Percentiles rank a stretch among this genome's conserved stretches.
Conservation (phyloP, 1,140 invertebrate species). For the Coboldia fuscipes region DNA sequence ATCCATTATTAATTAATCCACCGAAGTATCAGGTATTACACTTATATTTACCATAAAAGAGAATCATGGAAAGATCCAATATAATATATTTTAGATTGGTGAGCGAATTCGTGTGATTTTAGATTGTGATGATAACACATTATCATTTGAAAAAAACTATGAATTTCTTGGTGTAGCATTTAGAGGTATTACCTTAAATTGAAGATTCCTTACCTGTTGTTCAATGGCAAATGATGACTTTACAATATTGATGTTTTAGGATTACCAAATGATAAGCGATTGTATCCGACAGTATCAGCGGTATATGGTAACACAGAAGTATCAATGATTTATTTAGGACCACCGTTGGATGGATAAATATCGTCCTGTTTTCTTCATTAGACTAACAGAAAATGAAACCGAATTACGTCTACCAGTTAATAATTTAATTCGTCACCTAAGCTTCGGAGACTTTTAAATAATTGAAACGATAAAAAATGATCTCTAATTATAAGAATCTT, state of each 20-base stretch:
- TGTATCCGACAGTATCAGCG: conserved; percentile 91
- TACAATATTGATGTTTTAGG: conserved; percentile 30
- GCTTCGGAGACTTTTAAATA: no score
- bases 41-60: no score
- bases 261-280: conserved; percentile 75
- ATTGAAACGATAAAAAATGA: no score
- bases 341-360: conserved; percentile 75
- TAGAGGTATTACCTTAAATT: conserved; percentile 35
- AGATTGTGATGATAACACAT: conserved; percentile 90
- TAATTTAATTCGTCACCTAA: no score
- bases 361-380: background rate
- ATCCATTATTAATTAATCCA: conserved; percentile 88
- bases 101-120: conserved; percentile 91
- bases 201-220: background rate
- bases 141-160: conserved; percentile 97
- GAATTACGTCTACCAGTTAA: no score
- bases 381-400: no score
- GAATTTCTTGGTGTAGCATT: conserved; percentile 98
- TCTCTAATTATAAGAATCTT: no score
- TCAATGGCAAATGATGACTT: conserved; percentile 3
- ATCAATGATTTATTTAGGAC: conserved; percentile 97
- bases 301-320: conserved; percentile 99
- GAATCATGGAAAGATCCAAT: background rate
- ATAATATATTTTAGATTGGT: no score
- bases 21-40: conserved; percentile 97